Evolutionary conservation across 2,113 vertebrate species (phyloP).

Genomic region (Ceyx cyanopectus): DNA sequence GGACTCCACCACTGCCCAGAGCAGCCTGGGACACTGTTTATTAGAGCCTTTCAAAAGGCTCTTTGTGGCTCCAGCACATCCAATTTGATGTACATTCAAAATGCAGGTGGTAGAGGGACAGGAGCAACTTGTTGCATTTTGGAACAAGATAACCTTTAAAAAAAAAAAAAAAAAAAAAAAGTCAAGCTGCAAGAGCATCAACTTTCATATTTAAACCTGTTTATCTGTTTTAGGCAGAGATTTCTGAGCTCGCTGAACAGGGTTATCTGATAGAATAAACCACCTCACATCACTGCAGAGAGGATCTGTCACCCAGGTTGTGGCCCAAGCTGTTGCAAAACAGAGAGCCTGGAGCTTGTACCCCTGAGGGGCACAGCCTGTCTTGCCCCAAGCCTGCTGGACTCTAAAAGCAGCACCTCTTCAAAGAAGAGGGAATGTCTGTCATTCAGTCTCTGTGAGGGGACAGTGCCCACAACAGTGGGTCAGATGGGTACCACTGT

Average conservation of each 20-base stretch:
- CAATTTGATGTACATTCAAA: accelerated
- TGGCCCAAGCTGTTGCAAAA: background rate
- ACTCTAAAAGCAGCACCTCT: background rate
- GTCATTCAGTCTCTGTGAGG: accelerated
- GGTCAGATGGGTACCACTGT: accelerated
- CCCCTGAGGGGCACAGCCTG: background rate
- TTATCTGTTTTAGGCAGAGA: background rate
- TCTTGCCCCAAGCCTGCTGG: accelerated
- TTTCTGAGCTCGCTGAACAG: background rate
- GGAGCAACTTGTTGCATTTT: background rate
- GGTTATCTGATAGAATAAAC: background rate
- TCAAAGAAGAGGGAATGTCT: background rate
- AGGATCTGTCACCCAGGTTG: accelerated
- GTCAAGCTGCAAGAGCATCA: background rate
- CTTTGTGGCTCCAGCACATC: background rate
- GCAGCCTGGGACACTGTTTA: too few relatives aligned
- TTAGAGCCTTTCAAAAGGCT: background rate
- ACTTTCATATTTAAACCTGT: background rate
- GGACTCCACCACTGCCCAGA: background rate
- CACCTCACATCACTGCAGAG: background rate
- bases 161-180: too few relatives aligned
- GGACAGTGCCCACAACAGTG: accelerated
- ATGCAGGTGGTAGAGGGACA: background rate
- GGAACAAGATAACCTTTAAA: background rate
- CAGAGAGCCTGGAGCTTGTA: accelerated